Evolutionary conservation across 37 sponge, comb jelly and placozoan species (phyloP).

Genomic region (Aplysina aerophoba): DNA sequence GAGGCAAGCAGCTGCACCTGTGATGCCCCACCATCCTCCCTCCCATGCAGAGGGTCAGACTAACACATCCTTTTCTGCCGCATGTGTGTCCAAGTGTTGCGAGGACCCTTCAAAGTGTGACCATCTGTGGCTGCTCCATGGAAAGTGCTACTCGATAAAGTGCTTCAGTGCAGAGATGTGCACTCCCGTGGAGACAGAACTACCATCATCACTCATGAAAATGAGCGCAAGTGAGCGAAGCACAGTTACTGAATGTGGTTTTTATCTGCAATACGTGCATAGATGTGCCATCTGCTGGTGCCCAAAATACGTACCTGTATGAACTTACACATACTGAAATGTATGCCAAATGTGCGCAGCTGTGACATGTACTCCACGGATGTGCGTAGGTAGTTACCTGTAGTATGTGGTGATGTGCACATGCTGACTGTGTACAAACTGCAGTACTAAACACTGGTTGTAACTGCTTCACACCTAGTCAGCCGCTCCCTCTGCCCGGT

Average conservation of each 20-base stretch:
- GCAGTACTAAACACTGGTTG: too few relatives aligned
- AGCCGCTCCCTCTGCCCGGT: too few relatives aligned
- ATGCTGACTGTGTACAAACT: too few relatives aligned
- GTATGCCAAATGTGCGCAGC: too few relatives aligned
- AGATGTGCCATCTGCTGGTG: not conserved
- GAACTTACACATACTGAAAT: not conserved
- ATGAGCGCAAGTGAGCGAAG: not conserved
- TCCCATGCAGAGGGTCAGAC: not conserved
- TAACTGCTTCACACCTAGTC: too few relatives aligned
- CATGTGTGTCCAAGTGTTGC: not conserved
- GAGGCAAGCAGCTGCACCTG: too few relatives aligned
- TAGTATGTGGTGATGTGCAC: too few relatives aligned
- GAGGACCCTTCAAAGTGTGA: not conserved
- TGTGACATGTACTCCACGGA: too few relatives aligned
- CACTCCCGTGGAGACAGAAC: not conserved
- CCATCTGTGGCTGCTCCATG: not conserved
- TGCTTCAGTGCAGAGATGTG: not conserved
- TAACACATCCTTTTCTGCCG: not conserved
- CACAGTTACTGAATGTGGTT: too few relatives aligned
- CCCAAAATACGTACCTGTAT: not conserved
- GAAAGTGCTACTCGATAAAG: conserved; percentile 2
- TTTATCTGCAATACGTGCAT: too few relatives aligned
- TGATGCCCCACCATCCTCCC: too few relatives aligned
- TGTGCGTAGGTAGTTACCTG: too few relatives aligned
- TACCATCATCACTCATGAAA: not conserved